Conservation (phyloP, 2,888 invertebrate species). For the Polylopha cassiicola region DNA sequence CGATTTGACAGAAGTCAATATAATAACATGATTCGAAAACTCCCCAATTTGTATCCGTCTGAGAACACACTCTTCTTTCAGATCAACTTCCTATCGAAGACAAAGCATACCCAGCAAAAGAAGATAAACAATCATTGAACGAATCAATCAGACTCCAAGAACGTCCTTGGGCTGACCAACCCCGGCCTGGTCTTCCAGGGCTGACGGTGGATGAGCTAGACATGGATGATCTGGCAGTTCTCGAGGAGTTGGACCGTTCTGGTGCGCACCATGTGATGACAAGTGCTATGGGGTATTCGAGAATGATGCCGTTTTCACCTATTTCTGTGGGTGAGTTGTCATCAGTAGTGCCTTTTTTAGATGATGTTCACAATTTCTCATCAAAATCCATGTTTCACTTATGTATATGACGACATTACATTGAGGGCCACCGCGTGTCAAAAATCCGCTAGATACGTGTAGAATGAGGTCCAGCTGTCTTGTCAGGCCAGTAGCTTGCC, state of each 20-base stretch:
- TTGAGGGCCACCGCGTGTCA: no score
- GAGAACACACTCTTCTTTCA: no score
- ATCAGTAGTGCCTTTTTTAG: no score
- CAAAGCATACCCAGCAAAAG: constrained; percentile 44
- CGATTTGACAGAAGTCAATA: no score
- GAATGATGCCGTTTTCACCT: constrained; percentile 43
- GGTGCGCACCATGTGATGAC: constrained; percentile 61
- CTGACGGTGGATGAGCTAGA: constrained; percentile 44
- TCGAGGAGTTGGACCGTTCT: constrained; percentile 43
- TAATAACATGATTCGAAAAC: no score
- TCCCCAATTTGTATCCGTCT: neutral
- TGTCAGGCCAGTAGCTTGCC: no score
- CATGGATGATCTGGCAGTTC: no score
- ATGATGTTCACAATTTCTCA: no score
- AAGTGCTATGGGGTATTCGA: constrained; percentile 8
- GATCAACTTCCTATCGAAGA: constrained; percentile 27
- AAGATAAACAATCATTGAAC: constrained; percentile 59
- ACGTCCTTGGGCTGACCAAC: constrained; percentile 42
- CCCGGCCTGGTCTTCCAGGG: constrained; percentile 35
- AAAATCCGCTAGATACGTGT: no score
- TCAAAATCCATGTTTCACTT: no score
- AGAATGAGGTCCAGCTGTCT: no score
- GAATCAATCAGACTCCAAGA: constrained; percentile 55
- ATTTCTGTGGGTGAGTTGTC: constrained; percentile 59
- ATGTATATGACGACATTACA: no score